These are phyloP conservation scores for Meriones psammophilus DNA, from an alignment of 2,797 vertebrate species.

Conservation along the genomic window DNA sequence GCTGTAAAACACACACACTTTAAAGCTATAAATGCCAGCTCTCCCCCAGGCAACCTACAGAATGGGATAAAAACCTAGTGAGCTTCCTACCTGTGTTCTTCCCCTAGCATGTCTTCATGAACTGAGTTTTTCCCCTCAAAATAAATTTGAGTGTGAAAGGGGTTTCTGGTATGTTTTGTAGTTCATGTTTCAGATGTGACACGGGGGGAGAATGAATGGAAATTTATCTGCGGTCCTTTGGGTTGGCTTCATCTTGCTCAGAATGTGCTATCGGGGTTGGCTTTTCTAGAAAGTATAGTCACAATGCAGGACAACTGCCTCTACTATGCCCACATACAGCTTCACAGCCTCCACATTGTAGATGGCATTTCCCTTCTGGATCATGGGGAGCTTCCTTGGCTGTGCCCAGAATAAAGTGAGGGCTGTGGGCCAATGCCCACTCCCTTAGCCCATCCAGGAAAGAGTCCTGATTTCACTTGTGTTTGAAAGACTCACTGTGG, in stretches of 20 bases:
- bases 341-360: neutral
- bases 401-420: neutral
- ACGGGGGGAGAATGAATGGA: neutral
- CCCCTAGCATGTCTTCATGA: constrained; percentile 23
- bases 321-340: neutral
- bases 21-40: constrained; percentile 65
- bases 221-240: neutral
- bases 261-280: neutral
- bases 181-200: neutral
- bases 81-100: neutral
- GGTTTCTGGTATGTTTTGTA: constrained; percentile 11
- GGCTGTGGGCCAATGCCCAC: neutral
- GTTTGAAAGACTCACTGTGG: neutral
- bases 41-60: constrained; percentile 46
- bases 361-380: neutral
- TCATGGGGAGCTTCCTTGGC: neutral
- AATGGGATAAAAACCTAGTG: neutral
- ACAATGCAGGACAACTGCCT: neutral
- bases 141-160: neutral
- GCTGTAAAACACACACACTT: constrained; percentile 78
- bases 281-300: neutral
- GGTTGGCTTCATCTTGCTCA: neutral
- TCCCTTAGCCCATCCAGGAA: neutral
- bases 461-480: neutral
- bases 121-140: constrained; percentile 18